Conservation (phyloP, 2,888 invertebrate species). For the Stegophylla sp. region DNA sequence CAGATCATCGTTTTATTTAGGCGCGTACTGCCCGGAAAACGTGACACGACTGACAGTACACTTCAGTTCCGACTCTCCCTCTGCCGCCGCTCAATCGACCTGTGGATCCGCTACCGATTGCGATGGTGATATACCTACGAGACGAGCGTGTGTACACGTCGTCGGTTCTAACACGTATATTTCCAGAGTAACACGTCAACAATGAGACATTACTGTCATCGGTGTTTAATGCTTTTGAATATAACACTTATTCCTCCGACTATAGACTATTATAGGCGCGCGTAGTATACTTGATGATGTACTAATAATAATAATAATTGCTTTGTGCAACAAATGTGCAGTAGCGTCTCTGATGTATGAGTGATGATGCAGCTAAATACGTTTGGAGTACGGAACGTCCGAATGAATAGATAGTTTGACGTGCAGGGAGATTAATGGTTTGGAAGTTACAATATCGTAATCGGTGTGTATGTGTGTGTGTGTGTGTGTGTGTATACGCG, state of each 20-base stretch:
- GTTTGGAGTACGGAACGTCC: conserved; percentile 3
- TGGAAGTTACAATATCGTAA: conserved; percentile 3
- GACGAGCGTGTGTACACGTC: not conserved
- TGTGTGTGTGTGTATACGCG: too few relatives aligned
- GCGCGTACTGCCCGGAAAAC: too few relatives aligned
- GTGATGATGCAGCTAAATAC: conserved; percentile 37
- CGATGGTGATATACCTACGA: not conserved
- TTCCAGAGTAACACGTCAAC: conserved; percentile 33
- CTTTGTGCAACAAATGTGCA: conserved; percentile 18
- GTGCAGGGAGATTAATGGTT: conserved; percentile 43
- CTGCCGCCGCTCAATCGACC: too few relatives aligned
- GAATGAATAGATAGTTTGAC: conserved; percentile 29
- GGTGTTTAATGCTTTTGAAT: conserved; percentile 17
- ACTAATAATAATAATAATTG: conserved; percentile 40
- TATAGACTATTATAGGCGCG: too few relatives aligned
- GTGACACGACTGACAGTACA: too few relatives aligned
- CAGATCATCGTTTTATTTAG: too few relatives aligned
- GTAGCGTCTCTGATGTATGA: conserved; percentile 28
- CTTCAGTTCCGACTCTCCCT: too few relatives aligned
- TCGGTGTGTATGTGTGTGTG: not conserved
- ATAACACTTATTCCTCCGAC: conserved; percentile 33
- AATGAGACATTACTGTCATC: conserved; percentile 46
- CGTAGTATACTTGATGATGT: too few relatives aligned
- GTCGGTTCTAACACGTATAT: too few relatives aligned
- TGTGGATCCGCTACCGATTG: too few relatives aligned